Evolutionary conservation across 2,797 vertebrate genomes (phyloP), one percentile per base, ranked within the genome.

Genomic region (Psittacula echo): DNA sequence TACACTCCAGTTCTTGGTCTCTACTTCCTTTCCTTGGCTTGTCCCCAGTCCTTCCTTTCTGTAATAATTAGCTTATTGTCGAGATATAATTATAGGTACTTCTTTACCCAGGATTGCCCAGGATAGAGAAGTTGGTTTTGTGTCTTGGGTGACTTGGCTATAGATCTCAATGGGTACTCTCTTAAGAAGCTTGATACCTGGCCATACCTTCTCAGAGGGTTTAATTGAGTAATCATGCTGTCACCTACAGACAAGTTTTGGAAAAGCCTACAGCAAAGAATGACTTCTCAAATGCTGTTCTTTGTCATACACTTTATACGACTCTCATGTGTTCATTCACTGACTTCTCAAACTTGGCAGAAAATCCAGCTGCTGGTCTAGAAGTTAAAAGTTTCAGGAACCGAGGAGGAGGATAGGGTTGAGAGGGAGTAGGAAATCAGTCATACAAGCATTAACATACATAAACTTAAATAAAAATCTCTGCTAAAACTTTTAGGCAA

Each of bases 181-280:
- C 75, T 74, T 56, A 24, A 64, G 65, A 45, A 82, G 48, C 66
- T 24, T 2, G 47, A 9, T 73, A 29, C 6, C 51, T 77, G 67
- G 84, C 81, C 87, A 6, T 53, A 26, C 48, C 48, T 93, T 90
- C 50, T 37, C 34, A 17, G 68, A 58, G 56, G 85, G n/a, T 93
- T 89, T 72, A 94, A 93, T 81, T 85, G 90, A 94, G 89, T 47
- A 53, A 68, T 93, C 81, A 56, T 39, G 5, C 45, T 20, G 61
- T 91, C 82, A 81, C 72, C 82, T 50, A 17, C 44, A 44, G 66
- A 37, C 16, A 13, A 21, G 26, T 94, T 84, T 60, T 60, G 51
- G 41, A 22, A 44, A 81, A 92, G 37, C 71, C 47, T 70, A 17
- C 77, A 34, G 92, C 54, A 48, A 22, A 86, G 89, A 48, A 47